These are phyloP conservation scores for Scolopax bukidnonensis DNA, from an alignment of 2,797 vertebrate genomes.

Conservation along the genomic window DNA sequence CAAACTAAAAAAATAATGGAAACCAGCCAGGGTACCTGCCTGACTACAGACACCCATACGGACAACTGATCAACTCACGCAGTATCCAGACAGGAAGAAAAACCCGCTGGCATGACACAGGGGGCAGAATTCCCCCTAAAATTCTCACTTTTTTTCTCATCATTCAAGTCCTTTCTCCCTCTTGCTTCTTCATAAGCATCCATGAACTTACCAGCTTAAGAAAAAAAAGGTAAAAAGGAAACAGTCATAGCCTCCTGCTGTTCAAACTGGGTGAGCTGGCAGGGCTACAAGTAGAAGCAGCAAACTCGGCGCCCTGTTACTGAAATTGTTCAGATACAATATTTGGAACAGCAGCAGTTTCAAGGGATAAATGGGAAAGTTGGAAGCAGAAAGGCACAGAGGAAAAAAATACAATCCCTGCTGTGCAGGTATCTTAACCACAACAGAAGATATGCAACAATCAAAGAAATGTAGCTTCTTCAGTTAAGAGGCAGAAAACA, in stretches of 20 bases:
- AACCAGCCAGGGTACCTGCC: neutral
- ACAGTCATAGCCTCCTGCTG: neutral
- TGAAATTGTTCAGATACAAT: neutral
- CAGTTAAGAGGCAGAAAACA: neutral
- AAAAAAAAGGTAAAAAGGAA: neutral
- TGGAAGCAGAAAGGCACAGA: neutral
- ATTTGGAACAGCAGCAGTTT: neutral
- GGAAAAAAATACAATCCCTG: neutral
- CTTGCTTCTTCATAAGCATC: neutral
- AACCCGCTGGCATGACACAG: neutral
- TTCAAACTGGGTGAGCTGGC: neutral
- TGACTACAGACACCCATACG: neutral
- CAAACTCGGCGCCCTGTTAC: neutral
- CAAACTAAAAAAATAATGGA: no score
- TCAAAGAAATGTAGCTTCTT: neutral
- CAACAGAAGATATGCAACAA: neutral
- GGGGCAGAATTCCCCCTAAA: neutral
- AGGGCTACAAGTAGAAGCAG: neutral
- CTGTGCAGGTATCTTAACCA: neutral
- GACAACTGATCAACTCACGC: neutral
- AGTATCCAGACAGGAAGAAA: neutral
- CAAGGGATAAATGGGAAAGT: neutral
- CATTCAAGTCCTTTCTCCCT: neutral
- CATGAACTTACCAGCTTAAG: neutral
- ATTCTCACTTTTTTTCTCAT: neutral